A percentile compares a stretch with the other conserved stretches of the same genome.
Evolutionary conservation across 2,113 vertebrate genomes (phyloP).

Genomic region (Ibidorhyncha struthersii): DNA sequence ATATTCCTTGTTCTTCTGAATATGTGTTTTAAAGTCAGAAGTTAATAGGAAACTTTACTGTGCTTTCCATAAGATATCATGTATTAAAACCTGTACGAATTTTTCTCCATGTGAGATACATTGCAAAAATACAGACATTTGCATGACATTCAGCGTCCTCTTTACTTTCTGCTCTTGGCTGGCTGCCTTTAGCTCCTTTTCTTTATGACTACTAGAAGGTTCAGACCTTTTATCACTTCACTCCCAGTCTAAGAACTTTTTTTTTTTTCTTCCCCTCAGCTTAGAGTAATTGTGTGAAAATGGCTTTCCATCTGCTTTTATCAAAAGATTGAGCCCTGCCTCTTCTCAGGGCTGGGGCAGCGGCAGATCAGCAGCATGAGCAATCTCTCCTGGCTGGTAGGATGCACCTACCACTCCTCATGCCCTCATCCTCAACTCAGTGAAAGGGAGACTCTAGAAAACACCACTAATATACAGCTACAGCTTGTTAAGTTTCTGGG

Average conservation of each 20-base stretch:
- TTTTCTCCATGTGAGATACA: not conserved
- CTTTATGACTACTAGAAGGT: not conserved
- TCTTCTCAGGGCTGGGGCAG: not conserved
- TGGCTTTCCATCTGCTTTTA: not conserved
- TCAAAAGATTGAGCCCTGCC: not conserved
- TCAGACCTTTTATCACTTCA: conserved; percentile 10
- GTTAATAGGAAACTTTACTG: not conserved
- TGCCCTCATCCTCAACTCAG: not conserved
- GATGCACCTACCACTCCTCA: not conserved
- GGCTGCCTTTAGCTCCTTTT: not conserved
- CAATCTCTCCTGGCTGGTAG: not conserved
- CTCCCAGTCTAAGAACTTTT: not conserved
- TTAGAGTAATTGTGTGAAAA: not conserved
- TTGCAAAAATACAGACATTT: not conserved
- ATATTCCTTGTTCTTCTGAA: not conserved
- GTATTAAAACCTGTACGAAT: not conserved
- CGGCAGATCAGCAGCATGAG: not conserved
- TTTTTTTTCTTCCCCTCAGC: not conserved
- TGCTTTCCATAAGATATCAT: not conserved
- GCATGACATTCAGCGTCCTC: not conserved
- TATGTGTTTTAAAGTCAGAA: not conserved
- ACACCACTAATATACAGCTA: not conserved
- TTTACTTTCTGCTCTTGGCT: not conserved
- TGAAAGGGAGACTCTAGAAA: not conserved
- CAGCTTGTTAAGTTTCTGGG: not conserved